These are phyloP conservation scores for Agrypnus murinus DNA, from an alignment of 2,888 invertebrate genomes.

Conservation along the genomic window DNA sequence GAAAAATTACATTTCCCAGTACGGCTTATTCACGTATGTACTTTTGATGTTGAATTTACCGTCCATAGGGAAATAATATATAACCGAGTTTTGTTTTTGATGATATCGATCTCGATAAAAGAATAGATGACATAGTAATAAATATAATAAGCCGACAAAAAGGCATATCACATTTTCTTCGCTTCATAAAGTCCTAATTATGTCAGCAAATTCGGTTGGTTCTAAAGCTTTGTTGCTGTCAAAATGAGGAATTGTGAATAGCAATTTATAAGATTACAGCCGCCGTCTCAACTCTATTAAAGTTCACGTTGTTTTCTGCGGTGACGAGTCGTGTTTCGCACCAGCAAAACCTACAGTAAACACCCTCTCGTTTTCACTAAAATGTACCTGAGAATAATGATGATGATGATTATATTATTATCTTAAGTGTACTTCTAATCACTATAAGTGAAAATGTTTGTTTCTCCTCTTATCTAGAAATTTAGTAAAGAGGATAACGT, in stretches of 20 bases:
- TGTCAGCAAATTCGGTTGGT: slow-evolving; percentile 31
- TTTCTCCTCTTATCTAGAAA: background rate
- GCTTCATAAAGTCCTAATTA: slow-evolving; percentile 30
- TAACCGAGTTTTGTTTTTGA: slow-evolving; percentile 15
- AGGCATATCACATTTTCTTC: slow-evolving; percentile 22
- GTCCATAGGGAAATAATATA: slow-evolving; percentile 4
- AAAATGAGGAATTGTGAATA: slow-evolving; percentile 24
- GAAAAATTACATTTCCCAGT: slow-evolving; percentile 1
- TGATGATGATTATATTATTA: slow-evolving; percentile 13
- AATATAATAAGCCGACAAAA: slow-evolving; percentile 22
- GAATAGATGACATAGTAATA: slow-evolving; percentile 27
- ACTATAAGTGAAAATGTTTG: slow-evolving; percentile 19
- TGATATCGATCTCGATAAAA: slow-evolving; percentile 5
- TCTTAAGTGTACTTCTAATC: slow-evolving; percentile 13
- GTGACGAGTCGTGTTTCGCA: slow-evolving; percentile 15
- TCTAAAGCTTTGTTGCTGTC: slow-evolving; percentile 22
- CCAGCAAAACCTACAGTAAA: background rate
- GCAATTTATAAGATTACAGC: slow-evolving; percentile 27
- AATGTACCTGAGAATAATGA: slow-evolving; percentile 10
- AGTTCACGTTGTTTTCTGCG: slow-evolving; percentile 25
- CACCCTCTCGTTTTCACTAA: background rate
- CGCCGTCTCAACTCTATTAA: slow-evolving; percentile 25
- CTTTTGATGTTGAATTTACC: background rate
- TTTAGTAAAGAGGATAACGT: background rate
- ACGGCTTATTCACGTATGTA: slow-evolving; percentile 3